Base-by-base conservation (phyloP, 2,113 vertebrate genomes). In the Percopsis transmontana region DNA sequence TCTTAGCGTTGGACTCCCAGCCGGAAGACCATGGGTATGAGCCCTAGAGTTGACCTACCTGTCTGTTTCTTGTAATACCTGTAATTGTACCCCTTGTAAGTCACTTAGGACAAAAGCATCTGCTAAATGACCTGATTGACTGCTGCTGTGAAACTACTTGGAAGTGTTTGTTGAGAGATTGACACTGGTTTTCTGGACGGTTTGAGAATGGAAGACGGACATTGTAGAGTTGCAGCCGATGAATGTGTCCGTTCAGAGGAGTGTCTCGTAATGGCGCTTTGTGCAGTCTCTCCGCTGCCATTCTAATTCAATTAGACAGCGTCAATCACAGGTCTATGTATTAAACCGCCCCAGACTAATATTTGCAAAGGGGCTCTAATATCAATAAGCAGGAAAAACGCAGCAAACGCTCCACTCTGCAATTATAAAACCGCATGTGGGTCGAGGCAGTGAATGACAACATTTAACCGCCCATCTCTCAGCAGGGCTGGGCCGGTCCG, bases 341-440 rank as follows among this genome's bases (percentile, higher is more conserved):
- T 87, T 85, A 73, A 83, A 88, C 81, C 72, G 54, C 70, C 77
- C 69, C 76, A 50, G 44, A 77, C 82, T 84, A 87, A 88, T 89
- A 89, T 90, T 90, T 89, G 60, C 61, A 53, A 70, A 81, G 83
- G 81, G 87, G 83, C 69, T 80, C 83, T 72, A 86, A 88, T 77
- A 88, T 85, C 84, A 89, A 84, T 79, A 88, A 7, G 48, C 71
- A 77, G 75, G 84, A 77, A 75, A 82, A 88, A 61, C 8, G 66
- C 76, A 53, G 77, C 10, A 18, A 64, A 38, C 63, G 57, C 77
- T 59, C 67, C 74, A 53, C 66, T 64, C 77, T 42, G 58, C 68
- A 87, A 85, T 87, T 85, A 85, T 78, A 83, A 71, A 85, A 87
- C 74, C 88, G 66, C 88, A 88, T 24, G 72, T 60, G 48, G 79